Conservation (phyloP, 2,888 invertebrate genomes). For the Pardosa pseudoannulata region DNA sequence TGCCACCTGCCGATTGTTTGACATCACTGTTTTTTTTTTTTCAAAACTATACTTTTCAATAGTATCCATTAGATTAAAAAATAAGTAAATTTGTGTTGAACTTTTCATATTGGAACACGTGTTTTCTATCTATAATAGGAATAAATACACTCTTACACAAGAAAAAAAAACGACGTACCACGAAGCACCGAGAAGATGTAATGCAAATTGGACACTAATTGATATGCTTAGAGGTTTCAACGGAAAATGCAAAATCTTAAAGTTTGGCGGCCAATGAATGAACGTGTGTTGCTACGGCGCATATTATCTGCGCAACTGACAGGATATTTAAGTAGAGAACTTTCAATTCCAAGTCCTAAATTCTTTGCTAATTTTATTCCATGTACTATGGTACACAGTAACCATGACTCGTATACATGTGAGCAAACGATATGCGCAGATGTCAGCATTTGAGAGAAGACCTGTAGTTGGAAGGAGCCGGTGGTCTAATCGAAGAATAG, state of each 20-base stretch:
- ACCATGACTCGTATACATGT: not conserved
- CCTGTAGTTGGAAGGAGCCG: not conserved
- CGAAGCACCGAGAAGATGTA: not conserved
- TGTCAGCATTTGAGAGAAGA: not conserved
- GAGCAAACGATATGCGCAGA: not conserved
- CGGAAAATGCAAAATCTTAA: not conserved
- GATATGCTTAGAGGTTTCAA: not conserved
- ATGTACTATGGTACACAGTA: not conserved
- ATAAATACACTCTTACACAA: not conserved
- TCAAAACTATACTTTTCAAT: too few relatives aligned
- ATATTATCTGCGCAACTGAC: not conserved
- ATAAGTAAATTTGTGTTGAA: too few relatives aligned
- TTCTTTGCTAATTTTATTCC: not conserved
- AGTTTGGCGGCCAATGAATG: not conserved
- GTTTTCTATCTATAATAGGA: too few relatives aligned
- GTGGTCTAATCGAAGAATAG: not conserved
- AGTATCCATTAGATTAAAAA: too few relatives aligned
- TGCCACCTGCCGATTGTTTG: too few relatives aligned
- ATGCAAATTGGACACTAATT: not conserved
- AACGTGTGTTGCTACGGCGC: not conserved
- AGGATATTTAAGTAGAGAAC: not conserved
- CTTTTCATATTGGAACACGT: too few relatives aligned
- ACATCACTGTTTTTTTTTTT: too few relatives aligned
- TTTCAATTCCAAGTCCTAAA: not conserved
- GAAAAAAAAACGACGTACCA: not conserved